Evolutionary conservation across 2,888 invertebrate genomes (phyloP), one percentile per base, ranked within the genome.

Genomic region (Dioctria rufipes): DNA sequence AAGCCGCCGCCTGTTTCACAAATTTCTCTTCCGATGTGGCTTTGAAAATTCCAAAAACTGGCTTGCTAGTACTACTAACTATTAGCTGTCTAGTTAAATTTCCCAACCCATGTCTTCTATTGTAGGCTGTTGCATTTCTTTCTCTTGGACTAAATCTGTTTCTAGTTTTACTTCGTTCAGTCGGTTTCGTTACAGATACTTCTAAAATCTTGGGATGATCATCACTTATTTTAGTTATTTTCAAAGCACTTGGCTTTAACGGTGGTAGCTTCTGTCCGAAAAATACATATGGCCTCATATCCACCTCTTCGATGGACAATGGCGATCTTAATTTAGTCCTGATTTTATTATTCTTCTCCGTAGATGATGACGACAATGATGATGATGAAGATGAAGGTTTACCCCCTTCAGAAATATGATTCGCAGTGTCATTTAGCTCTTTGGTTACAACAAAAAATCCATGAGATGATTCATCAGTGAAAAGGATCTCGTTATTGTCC

Each of bases 201-300:
- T 92, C 92, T 89, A 92, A 90, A 60, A 92, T 90, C 85, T 92
- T 86, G 65, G 88, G 88, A 83, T 88, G 87, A 11, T 92, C 91
- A 86, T 92, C 91, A 78, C 90, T 90, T 11, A 87, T 86, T 13
- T 90, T 88, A 60, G 90, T 91, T 87, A 88, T 88, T 42, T 86
- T 86, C 46, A 88, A 82, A 0, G 86, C 85, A 2, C 85, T 86
- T 0, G 88, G 89, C 66, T 86, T 87, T 1, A 90, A 86, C 0
- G 90, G 89, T 1, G 90, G 89, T 60, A 92, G 85, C 86, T 94
- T 94, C 85, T 93, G 92, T 0, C 94, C 94, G 86, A 94, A 94
- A 85, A 91, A 93, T 80, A 93, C 89, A 87, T 94, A 94, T 9
- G 94, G 93, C 71, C 92, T 91, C 90, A 93, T 91, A 85, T 93